phyloP scores from a whole-genome alignment of 2,888 invertebrate species.

The Morpho achilles region DNA sequence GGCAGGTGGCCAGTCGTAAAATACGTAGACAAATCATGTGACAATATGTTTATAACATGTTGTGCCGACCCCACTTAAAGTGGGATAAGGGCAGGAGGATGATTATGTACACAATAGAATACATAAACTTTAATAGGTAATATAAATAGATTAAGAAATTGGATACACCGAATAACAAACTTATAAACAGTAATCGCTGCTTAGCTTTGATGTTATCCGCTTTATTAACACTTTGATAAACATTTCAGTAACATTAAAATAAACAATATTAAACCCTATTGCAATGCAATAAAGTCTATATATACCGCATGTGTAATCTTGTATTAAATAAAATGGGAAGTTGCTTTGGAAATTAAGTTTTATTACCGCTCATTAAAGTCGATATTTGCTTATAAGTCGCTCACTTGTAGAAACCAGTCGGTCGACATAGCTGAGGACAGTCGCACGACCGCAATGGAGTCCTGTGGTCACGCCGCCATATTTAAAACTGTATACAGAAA shows the following conservation, averaged over 20 bases:
- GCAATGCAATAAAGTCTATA: background rate
- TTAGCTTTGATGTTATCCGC: conserved; percentile 16
- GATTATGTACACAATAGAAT: background rate
- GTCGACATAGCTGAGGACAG: conserved; percentile 41
- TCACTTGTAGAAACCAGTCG: conserved; percentile 33
- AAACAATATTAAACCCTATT: conserved; percentile 1
- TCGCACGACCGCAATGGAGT: conserved; percentile 35
- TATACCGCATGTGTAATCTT: background rate
- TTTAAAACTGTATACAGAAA: conserved; percentile 22
- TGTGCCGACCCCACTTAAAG: too few species aligned
- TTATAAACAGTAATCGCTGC: conserved; percentile 9
- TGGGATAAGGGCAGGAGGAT: background rate
- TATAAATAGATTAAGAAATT: conserved; percentile 10
- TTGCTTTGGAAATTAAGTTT: background rate
- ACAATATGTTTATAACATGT: too few species aligned
- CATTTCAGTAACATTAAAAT: background rate
- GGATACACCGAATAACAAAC: conserved; percentile 8
- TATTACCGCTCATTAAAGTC: background rate
- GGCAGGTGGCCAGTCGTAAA: too few species aligned
- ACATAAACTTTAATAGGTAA: background rate
- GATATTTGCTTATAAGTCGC: background rate
- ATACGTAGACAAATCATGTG: too few species aligned
- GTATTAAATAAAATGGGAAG: background rate
- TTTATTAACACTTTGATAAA: conserved; percentile 15
- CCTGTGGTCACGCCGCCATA: conserved; percentile 31